Evolutionary conservation across 2,113 vertebrate genomes (phyloP), one percentile per base, ranked within the genome.

Genomic region (Excalfactoria chinensis): DNA sequence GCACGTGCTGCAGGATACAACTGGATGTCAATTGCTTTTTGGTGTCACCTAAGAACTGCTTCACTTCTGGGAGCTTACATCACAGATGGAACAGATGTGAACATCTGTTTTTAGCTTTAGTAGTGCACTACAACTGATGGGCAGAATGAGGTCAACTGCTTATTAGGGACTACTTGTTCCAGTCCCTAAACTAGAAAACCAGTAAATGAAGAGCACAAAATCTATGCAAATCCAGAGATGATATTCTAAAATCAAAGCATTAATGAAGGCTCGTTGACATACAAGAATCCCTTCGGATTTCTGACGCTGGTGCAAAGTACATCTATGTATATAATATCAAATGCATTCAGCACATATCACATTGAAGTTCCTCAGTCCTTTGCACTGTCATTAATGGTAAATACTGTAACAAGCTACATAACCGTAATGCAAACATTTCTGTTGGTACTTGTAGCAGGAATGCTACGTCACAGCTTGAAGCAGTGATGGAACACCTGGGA

Each of bases 191-290:
- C 60, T 53, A 44, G n/a, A 82, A 73, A 9, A 53, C 11, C 59
- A 87, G 55, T 30, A 84, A 90, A 77, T 64, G 80, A 53, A 73
- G 59, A 87, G 59, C 4, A 77, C 18, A 49, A 83, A 35, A 79
- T 7, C 59, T 62, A 82, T 83, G 70, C 77, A 93, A 83, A 95
- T 71, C 12, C 53, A 72, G 58, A 93, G 88, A 92, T 15, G 21
- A 23, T 11, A 2, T 62, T 71, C 94, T 92, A 93, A 89, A 92
- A 87, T 89, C 94, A 87, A 60, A 92, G 26, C 1, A 0, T 13
- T 93, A 93, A 96, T 86, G 86, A 95, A 88, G 48, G 64, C 64
- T 94, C 60, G 77, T 80, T 96, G 93, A 86, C 17, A 89, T 51
- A 10, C 64, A 79, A 60, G 55, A 64, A 58, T 80, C 84, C 78